These are phyloP conservation scores for Zeus faber DNA, from an alignment of 2,113 vertebrate genomes.

Conservation along the genomic window DNA sequence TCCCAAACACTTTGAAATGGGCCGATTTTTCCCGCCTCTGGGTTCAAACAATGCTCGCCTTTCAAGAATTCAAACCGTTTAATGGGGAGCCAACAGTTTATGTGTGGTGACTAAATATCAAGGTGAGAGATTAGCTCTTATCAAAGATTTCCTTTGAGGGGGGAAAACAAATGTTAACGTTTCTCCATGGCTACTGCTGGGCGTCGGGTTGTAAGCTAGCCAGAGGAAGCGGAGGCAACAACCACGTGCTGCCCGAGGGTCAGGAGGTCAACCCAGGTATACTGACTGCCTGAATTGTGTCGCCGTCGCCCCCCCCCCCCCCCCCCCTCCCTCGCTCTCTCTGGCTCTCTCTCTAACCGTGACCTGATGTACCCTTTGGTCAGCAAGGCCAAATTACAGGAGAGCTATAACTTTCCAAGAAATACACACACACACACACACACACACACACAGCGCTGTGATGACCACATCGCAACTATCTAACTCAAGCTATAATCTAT, in stretches of 20 bases:
- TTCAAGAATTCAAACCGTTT: conserved; percentile 52
- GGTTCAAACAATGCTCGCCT: conserved; percentile 50
- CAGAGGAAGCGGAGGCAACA: no score
- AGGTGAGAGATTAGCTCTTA: conserved; percentile 59
- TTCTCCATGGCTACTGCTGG: no score
- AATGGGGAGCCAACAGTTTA: conserved; percentile 16
- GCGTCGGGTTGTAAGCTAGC: no score
- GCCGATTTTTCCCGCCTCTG: conserved; percentile 14
- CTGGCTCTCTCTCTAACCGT: conserved; percentile 23
- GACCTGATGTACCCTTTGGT: conserved; percentile 46
- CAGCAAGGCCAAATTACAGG: conserved; percentile 32
- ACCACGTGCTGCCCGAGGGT: no score
- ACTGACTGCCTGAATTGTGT: no score
- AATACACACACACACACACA: conserved; percentile 28
- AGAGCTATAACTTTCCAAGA: conserved; percentile 33
- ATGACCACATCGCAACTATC: background rate
- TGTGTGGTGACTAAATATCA: conserved; percentile 41
- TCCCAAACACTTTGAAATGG: conserved; percentile 30
- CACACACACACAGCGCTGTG: background rate
- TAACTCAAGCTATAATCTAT: no score
- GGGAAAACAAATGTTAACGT: conserved; percentile 14
- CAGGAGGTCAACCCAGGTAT: no score
- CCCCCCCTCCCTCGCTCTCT: conserved; percentile 3
- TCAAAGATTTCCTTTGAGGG: conserved; percentile 43
- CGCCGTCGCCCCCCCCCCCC: conserved; percentile 17